Conservation (phyloP, 2,888 invertebrate genomes). For the Netelia melanura region DNA sequence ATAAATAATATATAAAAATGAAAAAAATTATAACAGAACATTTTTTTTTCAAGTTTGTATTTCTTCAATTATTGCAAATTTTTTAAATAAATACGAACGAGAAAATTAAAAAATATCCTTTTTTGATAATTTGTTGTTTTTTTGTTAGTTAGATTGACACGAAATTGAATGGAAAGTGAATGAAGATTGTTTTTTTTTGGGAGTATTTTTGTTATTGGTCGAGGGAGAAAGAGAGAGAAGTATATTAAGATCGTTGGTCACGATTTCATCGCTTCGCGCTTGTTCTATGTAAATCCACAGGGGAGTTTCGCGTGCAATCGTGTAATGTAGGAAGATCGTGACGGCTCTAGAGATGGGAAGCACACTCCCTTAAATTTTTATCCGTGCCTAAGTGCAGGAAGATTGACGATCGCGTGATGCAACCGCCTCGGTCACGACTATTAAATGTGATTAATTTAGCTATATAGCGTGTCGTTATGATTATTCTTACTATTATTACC, state of each 20-base stretch:
- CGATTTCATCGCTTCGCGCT: background rate
- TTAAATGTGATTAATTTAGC: conserved; percentile 23
- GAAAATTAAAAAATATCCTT: background rate
- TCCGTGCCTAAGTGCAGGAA: conserved; percentile 24
- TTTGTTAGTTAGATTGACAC: no score
- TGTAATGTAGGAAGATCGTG: conserved; percentile 4
- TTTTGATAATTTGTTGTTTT: no score
- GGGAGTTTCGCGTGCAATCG: conserved; percentile 50
- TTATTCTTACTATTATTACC: background rate
- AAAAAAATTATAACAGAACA: no score
- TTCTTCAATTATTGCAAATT: no score
- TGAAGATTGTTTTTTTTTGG: background rate
- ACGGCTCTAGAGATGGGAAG: background rate
- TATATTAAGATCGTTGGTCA: background rate
- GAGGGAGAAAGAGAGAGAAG: background rate
- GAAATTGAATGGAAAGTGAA: background rate
- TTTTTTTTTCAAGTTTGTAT: no score
- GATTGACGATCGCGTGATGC: conserved; percentile 59
- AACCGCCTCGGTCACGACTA: conserved; percentile 11
- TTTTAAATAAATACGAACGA: background rate
- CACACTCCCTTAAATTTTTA: conserved; percentile 52
- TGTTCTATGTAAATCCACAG: background rate
- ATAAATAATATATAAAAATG: no score
- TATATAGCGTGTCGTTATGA: background rate
- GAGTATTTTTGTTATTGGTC: background rate